Percentiles rank a stretch among this genome's conserved stretches.
phyloP scores from a whole-genome alignment of 2,797 vertebrate genomes.

The Margarornis squamiger region DNA sequence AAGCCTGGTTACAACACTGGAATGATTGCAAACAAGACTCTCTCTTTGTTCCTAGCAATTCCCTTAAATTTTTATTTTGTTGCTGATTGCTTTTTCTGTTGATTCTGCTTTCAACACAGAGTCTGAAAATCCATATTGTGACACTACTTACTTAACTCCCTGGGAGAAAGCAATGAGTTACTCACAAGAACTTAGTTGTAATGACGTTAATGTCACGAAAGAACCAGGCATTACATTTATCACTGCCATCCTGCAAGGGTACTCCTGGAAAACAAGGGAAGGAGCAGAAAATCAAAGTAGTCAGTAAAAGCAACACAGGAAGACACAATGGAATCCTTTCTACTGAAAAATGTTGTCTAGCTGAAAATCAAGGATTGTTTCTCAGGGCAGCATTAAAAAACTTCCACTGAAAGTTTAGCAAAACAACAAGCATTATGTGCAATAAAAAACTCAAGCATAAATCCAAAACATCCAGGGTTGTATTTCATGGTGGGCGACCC shows the following conservation, averaged over 20 bases:
- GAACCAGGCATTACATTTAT: not conserved
- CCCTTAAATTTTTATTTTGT: not conserved
- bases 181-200: constrained; percentile 2
- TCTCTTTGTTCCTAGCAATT: not conserved
- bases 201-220: not conserved
- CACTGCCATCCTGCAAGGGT: not conserved
- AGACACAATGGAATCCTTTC: not conserved
- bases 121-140: not conserved
- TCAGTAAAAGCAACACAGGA: not conserved
- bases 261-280: not conserved
- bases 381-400: not conserved
- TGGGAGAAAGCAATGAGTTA: not conserved
- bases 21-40: not conserved
- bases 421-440: not conserved
- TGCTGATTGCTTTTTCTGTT: not conserved
- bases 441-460: not conserved
- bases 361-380: not conserved
- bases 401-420: not conserved
- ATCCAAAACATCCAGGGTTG: not conserved
- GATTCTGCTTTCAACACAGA: not conserved
- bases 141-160: not conserved
- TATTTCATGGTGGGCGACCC: not conserved
- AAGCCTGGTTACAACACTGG: not conserved
- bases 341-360: not conserved
- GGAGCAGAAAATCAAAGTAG: constrained; percentile 7